These are phyloP conservation scores for Ianthella basta DNA, from an alignment of 37 sponge, comb jelly and placozoan species.

Conservation along the genomic window DNA sequence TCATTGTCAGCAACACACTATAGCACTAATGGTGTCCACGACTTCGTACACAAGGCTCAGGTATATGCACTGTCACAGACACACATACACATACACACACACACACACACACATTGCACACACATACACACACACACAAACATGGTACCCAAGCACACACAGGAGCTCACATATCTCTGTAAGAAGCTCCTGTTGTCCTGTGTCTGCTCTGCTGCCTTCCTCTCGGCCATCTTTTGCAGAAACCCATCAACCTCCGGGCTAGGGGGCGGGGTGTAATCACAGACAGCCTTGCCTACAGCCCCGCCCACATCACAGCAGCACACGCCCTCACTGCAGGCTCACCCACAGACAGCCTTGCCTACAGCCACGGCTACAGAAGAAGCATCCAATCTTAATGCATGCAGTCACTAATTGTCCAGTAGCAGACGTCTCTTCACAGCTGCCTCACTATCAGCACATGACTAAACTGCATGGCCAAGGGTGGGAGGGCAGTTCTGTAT, in stretches of 20 bases:
- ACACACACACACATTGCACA: constrained; percentile 15
- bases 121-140: constrained; percentile 12
- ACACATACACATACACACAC: constrained; percentile 11
- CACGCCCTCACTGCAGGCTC: too few species aligned
- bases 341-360: too few species aligned
- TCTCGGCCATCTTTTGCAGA: background rate
- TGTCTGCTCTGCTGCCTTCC: background rate
- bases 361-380: too few species aligned
- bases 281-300: background rate
- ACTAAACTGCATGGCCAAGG: too few species aligned
- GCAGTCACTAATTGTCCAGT: too few species aligned
- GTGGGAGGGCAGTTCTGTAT: too few species aligned
- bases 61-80: background rate
- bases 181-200: constrained; percentile 54
- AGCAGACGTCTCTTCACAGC: too few species aligned
- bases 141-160: too few species aligned
- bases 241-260: constrained; percentile 46
- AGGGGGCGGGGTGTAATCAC: background rate
- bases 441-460: too few species aligned
- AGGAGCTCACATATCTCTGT: constrained; percentile 75
- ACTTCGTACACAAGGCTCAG: constrained; percentile 23
- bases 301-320: background rate
- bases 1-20: too few species aligned
- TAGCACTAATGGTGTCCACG: too few species aligned
- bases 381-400: too few species aligned